Conservation (phyloP, 1,140 invertebrate species). For the Drosophila murphyi region DNA sequence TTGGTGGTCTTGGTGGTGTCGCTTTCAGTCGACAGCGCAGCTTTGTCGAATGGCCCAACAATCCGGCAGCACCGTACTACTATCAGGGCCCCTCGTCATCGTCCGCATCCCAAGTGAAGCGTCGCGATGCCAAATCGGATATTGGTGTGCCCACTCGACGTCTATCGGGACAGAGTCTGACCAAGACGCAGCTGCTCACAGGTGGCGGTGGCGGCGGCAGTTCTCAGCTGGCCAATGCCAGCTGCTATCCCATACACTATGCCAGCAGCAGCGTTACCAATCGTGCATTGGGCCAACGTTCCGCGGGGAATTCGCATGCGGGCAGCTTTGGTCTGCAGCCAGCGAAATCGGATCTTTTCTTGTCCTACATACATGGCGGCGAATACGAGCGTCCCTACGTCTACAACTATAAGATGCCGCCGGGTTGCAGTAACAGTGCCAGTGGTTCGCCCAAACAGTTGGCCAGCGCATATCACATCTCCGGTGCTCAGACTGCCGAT, state of each 20-base stretch:
- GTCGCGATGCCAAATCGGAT: constrained; percentile 82
- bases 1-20: constrained; percentile 54
- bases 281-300: constrained; percentile 56
- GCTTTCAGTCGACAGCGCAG: constrained; percentile 74
- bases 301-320: constrained; percentile 8
- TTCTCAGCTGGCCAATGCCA: constrained; percentile 65
- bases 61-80: constrained; percentile 79
- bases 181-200: constrained; percentile 76
- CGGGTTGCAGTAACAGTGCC: constrained; percentile 8
- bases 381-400: constrained; percentile 81
- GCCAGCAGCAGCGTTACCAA: constrained; percentile 60
- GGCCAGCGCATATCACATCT: constrained; percentile 80
- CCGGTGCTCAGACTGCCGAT: constrained; percentile 81
- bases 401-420: constrained; percentile 83
- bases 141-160: constrained; percentile 81
- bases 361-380: constrained; percentile 78
- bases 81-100: constrained; percentile 69
- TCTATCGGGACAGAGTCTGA: constrained; percentile 73
- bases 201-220: constrained; percentile 46
- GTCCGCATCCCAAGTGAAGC: constrained; percentile 60
- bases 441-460: constrained; percentile 63
- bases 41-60: constrained; percentile 81
- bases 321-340: constrained; percentile 69
- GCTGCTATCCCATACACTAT: constrained; percentile 74
- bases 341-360: constrained; percentile 82